Conservation (phyloP, 2,888 invertebrate genomes). For the Salticus scenicus region DNA sequence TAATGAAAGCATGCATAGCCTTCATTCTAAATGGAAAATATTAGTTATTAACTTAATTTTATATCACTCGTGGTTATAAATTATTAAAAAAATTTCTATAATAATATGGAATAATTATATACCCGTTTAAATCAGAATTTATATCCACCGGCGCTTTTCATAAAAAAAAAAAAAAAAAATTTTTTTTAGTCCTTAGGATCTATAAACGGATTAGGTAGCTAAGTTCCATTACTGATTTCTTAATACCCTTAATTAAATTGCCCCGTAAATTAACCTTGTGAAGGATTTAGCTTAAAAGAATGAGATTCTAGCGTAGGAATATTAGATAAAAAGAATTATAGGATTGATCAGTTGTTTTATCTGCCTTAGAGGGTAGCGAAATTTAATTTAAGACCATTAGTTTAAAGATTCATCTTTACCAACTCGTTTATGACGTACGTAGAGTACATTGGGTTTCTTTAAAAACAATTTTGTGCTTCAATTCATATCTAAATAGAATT, state of each 20-base stretch:
- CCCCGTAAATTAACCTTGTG: background rate
- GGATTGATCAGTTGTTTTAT: background rate
- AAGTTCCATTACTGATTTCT: background rate
- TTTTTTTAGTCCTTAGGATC: too few relatives aligned
- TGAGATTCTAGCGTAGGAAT: conserved; percentile 59
- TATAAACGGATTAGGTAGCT: too few relatives aligned
- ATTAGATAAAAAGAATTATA: conserved; percentile 47
- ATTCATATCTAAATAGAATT: too few relatives aligned
- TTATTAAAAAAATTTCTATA: too few relatives aligned
- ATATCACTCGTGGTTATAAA: too few relatives aligned
- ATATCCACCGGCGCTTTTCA: too few relatives aligned
- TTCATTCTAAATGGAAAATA: too few relatives aligned
- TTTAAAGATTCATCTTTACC: background rate
- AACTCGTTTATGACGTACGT: background rate
- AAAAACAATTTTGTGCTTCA: background rate
- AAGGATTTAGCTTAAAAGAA: conserved; percentile 55
- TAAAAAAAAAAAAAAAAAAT: too few relatives aligned
- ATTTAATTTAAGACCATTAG: background rate
- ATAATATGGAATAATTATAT: too few relatives aligned
- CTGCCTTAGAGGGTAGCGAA: background rate
- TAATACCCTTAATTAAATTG: background rate
- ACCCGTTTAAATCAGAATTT: too few relatives aligned
- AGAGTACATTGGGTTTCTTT: background rate
- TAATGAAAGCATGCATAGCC: too few relatives aligned
- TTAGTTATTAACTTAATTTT: too few relatives aligned